These are phyloP conservation scores for Heteromyza rotundicornis DNA, from an alignment of 2,888 invertebrate genomes.

Conservation along the genomic window DNA sequence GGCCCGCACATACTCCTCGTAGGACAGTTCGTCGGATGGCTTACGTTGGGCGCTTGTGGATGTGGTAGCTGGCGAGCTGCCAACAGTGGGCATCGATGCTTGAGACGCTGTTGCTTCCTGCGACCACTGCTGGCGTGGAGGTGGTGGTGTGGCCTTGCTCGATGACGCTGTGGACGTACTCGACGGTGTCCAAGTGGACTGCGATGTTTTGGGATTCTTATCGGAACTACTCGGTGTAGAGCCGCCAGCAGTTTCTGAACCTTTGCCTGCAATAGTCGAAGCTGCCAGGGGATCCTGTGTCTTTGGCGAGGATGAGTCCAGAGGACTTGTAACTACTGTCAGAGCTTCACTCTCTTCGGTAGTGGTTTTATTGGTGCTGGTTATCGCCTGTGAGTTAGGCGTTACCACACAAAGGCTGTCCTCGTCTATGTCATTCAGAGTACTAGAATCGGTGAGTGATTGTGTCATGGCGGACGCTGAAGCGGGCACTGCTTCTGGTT, in stretches of 20 bases:
- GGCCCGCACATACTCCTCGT: constrained; percentile 71
- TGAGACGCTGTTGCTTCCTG: constrained; percentile 36
- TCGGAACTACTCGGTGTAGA: constrained; percentile 58
- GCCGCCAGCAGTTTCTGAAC: constrained; percentile 31
- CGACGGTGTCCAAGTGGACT: constrained; percentile 42
- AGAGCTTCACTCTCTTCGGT: constrained; percentile 70
- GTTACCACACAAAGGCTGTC: constrained; percentile 66
- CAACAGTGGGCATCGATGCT: constrained; percentile 32
- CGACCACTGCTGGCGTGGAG: constrained; percentile 30
- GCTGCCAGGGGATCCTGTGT: constrained; percentile 39
- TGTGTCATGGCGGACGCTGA: constrained; percentile 42
- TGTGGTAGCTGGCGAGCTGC: constrained; percentile 24
- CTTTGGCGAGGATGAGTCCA: constrained; percentile 58
- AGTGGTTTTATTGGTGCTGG: constrained; percentile 60
- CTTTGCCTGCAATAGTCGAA: constrained; percentile 21
- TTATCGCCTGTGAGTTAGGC: constrained; percentile 55
- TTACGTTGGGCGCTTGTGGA: constrained; percentile 17
- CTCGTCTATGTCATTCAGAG: constrained; percentile 65
- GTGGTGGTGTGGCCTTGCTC: constrained; percentile 36
- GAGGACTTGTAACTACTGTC: constrained; percentile 66
- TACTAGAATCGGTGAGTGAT: constrained; percentile 53
- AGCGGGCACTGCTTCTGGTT: constrained; percentile 12
- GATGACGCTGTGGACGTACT: constrained; percentile 43
- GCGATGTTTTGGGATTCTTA: constrained; percentile 56
- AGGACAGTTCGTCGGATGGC: constrained; percentile 59